Base-by-base conservation (phyloP, 2,888 invertebrate species). In the Microctonus aethiopoides region DNA sequence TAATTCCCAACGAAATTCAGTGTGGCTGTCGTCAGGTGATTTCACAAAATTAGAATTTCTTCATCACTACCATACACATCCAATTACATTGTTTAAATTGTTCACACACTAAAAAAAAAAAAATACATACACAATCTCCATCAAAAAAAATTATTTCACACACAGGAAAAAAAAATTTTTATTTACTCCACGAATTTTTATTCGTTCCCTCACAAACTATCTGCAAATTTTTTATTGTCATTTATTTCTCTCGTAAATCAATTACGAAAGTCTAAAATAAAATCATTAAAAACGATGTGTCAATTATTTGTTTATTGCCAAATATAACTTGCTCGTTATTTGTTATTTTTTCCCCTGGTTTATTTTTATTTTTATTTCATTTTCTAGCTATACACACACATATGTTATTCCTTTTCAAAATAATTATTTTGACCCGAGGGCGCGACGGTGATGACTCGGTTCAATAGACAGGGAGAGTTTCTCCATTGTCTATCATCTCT, bases 11-110 rank as follows among this genome's bases (percentile, higher is more conserved):
- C 26, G n/a, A 41, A 61, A 61, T 41, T 39, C 26, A 24, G 24
- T 61, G 13, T 39, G 24, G 24, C 26, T 9, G n/a, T 11, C 36
- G 22, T 9, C 7, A n/a, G 34, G 9, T 61, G 22, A n/a, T 22
- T 24, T n/a, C n/a, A 61, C n/a, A 41, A 41, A 61, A 59, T 46
- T 20, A 59, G 41, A 39, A 60, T 60, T 11, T 36, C 39, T 39
- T 39, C 24, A 36, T 16, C 22, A 7, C n/a, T n/a, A n/a, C n/a
- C 6, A 22, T 24, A n/a, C 46, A 46, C 16, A 41, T 41, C 24
- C 39, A 60, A 60, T 60, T 60, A 36, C 22, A 32, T 39, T 60
- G 36, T 36, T 6, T 24, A 13, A 16, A 22, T 22, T 16, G 10
- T 20, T 39, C 5, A 24, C 24, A n/a, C n/a, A n/a, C n/a, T n/a